These are phyloP conservation scores for Pelmatolapia mariae DNA, from an alignment of 2,113 vertebrate species.

Conservation along the genomic window DNA sequence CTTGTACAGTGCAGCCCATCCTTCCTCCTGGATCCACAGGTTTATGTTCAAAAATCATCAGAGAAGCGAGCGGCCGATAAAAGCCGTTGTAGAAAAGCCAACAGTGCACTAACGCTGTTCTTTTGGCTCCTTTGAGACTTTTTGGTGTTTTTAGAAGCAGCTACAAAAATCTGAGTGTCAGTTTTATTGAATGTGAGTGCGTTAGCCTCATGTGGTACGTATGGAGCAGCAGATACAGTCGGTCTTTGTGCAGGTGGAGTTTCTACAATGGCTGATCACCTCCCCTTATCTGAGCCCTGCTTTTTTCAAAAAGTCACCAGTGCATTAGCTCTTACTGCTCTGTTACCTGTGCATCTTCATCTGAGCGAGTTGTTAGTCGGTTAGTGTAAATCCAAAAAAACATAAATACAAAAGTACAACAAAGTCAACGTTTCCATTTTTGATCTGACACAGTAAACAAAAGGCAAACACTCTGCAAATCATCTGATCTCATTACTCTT, in stretches of 20 bases:
- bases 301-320: background rate
- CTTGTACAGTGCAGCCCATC: background rate
- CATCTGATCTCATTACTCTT: background rate
- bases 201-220: background rate
- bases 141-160: background rate
- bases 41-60: background rate
- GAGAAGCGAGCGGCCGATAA: background rate
- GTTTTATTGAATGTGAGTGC: background rate
- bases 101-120: background rate
- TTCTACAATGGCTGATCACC: background rate
- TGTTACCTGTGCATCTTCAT: background rate
- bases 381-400: background rate
- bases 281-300: background rate
- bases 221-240: background rate
- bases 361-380: background rate
- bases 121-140: background rate
- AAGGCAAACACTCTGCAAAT: background rate
- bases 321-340: background rate
- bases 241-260: background rate
- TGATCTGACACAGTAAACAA: background rate
- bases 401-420: background rate
- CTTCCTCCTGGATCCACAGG: background rate
- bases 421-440: background rate
- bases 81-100: background rate
- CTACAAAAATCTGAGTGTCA: background rate